phyloP scores from a whole-genome alignment of 1,140 invertebrate genomes.

The Drosophila bocqueti region DNA sequence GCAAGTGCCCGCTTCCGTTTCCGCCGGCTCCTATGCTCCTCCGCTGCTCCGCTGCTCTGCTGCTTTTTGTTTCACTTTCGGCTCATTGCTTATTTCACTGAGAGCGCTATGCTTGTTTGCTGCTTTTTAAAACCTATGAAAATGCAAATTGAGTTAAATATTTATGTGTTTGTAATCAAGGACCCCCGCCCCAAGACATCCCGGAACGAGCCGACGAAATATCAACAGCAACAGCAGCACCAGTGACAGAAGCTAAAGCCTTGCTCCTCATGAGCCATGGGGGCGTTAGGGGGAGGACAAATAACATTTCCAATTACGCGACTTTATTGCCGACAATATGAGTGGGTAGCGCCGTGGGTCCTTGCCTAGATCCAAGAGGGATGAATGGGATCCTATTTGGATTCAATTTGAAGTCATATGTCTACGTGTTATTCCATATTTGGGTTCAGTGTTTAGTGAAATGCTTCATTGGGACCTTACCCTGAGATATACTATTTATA shows the following conservation, averaged over 20 bases:
- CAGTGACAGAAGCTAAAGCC: slow-evolving; percentile 24
- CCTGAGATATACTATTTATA: not conserved
- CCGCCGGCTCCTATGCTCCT: slow-evolving; percentile 15
- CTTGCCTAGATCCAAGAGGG: not conserved
- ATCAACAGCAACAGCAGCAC: slow-evolving; percentile 11
- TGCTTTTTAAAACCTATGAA: slow-evolving; percentile 63
- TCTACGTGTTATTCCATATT: not conserved
- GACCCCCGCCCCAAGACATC: slow-evolving; percentile 2
- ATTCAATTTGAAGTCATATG: slow-evolving; percentile 2
- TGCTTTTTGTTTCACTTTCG: slow-evolving; percentile 56
- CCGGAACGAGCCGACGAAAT: slow-evolving; percentile 16
- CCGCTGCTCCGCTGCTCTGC: not conserved
- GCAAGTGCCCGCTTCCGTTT: slow-evolving; percentile 68
- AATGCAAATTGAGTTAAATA: slow-evolving; percentile 74
- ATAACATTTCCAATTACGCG: slow-evolving; percentile 52
- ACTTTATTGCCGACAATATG: slow-evolving; percentile 45
- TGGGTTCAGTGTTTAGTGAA: not conserved
- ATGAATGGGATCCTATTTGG: slow-evolving; percentile 7
- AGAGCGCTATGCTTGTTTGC: slow-evolving; percentile 24
- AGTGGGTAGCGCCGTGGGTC: slow-evolving; percentile 11
- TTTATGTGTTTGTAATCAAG: slow-evolving; percentile 66
- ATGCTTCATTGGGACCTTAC: not conserved
- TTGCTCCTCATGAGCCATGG: slow-evolving; percentile 1
- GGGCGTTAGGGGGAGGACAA: not conserved
- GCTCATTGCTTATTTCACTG: slow-evolving; percentile 41